Percentiles rank a stretch among this genome's conserved stretches.
Evolutionary conservation across 2,797 vertebrate species (phyloP).

Genomic region (Chelmon rostratus): DNA sequence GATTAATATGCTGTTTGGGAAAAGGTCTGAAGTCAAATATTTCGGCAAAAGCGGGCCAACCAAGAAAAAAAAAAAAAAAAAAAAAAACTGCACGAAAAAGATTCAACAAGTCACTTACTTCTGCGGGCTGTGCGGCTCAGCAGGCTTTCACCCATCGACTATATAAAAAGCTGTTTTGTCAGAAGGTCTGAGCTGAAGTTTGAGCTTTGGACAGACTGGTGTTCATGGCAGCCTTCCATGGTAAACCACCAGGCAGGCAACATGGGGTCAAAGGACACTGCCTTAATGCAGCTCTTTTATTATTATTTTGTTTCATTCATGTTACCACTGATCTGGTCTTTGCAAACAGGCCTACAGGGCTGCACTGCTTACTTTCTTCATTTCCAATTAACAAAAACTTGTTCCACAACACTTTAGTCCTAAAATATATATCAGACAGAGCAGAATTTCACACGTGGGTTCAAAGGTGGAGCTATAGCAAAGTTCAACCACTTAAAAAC

Average conservation of each 20-base stretch:
- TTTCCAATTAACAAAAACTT: background rate
- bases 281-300: constrained; percentile 25
- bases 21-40: background rate
- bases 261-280: constrained; percentile 67
- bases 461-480: background rate
- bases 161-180: constrained; percentile 32
- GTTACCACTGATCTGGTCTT: background rate
- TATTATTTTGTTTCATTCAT: constrained; percentile 13
- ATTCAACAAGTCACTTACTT: constrained; percentile 48
- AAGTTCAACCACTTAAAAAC: background rate
- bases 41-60: background rate
- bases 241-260: constrained; percentile 64
- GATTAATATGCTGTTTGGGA: background rate
- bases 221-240: constrained; percentile 73
- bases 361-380: background rate
- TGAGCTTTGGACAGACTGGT: constrained; percentile 79
- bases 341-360: background rate
- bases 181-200: constrained; percentile 31
- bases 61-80: background rate
- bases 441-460: background rate
- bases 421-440: background rate
- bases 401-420: background rate
- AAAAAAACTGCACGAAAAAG: background rate
- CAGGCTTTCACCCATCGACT: constrained; percentile 19
- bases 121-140: constrained; percentile 14